A percentile compares a stretch with the other conserved stretches of the same genome.
These are phyloP conservation scores for Acipenser oxyrinchus DNA, from an alignment of 2,797 vertebrate genomes.

Conservation along the genomic window DNA sequence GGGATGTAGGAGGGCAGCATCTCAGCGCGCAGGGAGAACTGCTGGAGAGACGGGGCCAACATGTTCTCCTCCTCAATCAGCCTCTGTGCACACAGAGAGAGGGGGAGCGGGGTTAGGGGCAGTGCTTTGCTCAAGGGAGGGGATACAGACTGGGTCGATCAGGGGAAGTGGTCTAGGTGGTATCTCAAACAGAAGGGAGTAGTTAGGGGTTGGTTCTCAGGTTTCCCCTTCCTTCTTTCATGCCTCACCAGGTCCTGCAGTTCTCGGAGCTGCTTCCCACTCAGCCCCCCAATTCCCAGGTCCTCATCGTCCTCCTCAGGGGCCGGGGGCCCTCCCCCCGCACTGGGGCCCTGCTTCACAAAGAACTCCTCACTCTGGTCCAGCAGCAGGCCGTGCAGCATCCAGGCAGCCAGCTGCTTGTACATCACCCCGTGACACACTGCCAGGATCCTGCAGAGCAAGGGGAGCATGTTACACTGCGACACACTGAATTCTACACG, in stretches of 20 bases:
- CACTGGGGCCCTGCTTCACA: conserved; percentile 86
- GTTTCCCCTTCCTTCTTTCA: too few species aligned
- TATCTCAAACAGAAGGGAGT: too few species aligned
- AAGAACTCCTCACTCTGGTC: conserved; percentile 97
- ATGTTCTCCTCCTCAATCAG: conserved; percentile 97
- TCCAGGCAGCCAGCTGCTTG: conserved; percentile 97
- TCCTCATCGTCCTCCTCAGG: conserved; percentile 94
- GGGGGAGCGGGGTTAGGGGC: not conserved
- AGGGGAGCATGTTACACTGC: not conserved
- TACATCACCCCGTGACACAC: conserved; percentile 97
- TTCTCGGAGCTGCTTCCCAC: conserved; percentile 88
- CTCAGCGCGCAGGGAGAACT: conserved; percentile 89
- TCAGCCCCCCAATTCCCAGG: conserved; percentile 88
- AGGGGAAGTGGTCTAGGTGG: not conserved
- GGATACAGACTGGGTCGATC: not conserved
- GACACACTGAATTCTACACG: not conserved
- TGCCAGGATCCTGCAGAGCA: conserved; percentile 72
- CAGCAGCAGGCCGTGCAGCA: conserved; percentile 88
- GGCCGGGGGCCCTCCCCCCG: conserved; percentile 67
- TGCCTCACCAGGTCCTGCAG: conserved; percentile 87
- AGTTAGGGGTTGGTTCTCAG: too few species aligned
- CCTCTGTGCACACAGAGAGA: conserved; percentile 51
- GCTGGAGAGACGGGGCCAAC: conserved; percentile 90
- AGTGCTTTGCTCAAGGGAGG: not conserved
- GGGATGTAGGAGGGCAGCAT: conserved; percentile 96